Evolutionary conservation across 2,888 invertebrate species (phyloP).

Genomic region (Eristalinus aeneus): DNA sequence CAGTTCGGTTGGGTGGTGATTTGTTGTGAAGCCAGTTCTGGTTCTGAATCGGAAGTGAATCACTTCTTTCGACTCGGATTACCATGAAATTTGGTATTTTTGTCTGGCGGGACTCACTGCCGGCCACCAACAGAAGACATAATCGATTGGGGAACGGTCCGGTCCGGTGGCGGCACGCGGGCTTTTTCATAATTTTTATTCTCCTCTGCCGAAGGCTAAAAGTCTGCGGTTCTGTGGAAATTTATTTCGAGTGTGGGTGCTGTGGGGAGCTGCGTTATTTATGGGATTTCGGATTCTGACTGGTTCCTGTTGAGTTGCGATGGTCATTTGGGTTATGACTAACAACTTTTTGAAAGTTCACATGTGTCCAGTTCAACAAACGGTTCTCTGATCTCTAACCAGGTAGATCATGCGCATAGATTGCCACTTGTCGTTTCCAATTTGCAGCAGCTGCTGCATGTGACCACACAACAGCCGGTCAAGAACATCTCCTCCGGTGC

Average conservation of each 20-base stretch:
- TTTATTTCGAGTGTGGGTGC: neutral
- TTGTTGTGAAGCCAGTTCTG: conserved; percentile 18
- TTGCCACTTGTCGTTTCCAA: conserved; percentile 54
- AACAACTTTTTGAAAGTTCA: conserved; percentile 19
- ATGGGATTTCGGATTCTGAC: neutral
- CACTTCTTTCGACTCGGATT: conserved; percentile 37
- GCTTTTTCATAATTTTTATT: neutral
- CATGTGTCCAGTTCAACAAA: conserved; percentile 1
- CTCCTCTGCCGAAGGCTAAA: neutral
- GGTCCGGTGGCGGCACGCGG: neutral
- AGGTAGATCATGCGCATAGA: conserved; percentile 39
- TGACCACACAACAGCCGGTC: neutral
- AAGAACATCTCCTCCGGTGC: conserved; percentile 23
- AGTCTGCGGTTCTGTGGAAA: neutral
- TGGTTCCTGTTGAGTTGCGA: neutral
- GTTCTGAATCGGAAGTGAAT: conserved; percentile 45
- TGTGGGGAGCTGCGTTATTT: neutral
- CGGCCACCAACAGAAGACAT: conserved; percentile 10
- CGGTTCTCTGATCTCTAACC: conserved; percentile 22
- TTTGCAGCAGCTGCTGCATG: conserved; percentile 52
- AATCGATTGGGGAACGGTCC: conserved; percentile 10
- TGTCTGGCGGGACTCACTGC: conserved; percentile 5
- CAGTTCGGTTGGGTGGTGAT: neutral
- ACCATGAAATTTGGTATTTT: conserved; percentile 33
- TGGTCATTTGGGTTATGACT: neutral